These are phyloP conservation scores for Tragelaphus scriptus DNA, from an alignment of 2,113 vertebrate genomes.

Conservation along the genomic window DNA sequence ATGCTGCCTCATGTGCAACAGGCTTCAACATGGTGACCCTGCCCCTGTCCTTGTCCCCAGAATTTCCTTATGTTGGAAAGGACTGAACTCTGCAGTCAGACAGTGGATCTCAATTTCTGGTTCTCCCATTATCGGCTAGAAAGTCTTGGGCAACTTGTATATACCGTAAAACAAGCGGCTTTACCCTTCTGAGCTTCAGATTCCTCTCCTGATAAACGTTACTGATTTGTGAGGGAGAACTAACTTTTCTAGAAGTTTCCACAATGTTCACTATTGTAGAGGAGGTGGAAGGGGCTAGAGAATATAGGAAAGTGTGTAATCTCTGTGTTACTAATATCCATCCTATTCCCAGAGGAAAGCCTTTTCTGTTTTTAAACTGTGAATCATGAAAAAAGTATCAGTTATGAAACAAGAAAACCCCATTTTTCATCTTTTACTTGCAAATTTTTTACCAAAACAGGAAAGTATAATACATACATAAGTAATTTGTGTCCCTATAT, in stretches of 20 bases:
- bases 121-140: neutral
- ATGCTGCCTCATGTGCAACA: neutral
- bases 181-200: neutral
- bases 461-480: neutral
- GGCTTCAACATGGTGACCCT: neutral
- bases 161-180: accelerated
- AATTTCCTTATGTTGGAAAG: neutral
- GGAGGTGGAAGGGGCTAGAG: neutral
- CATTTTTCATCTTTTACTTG: neutral
- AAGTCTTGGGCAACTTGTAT: neutral
- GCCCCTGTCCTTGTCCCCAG: neutral
- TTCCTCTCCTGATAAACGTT: neutral
- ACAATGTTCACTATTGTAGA: neutral
- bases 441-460: neutral
- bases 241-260: neutral
- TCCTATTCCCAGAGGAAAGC: neutral
- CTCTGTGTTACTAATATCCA: neutral
- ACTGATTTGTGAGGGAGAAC: neutral
- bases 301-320: neutral
- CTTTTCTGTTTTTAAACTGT: neutral
- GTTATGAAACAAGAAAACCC: neutral
- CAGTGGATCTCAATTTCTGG: neutral
- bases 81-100: neutral
- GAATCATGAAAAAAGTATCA: neutral
- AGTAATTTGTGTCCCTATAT: neutral